Evolutionary conservation across 2,888 invertebrate species (phyloP), one percentile per base, ranked within the genome.

Genomic region (Gisinianus flammeolus): DNA sequence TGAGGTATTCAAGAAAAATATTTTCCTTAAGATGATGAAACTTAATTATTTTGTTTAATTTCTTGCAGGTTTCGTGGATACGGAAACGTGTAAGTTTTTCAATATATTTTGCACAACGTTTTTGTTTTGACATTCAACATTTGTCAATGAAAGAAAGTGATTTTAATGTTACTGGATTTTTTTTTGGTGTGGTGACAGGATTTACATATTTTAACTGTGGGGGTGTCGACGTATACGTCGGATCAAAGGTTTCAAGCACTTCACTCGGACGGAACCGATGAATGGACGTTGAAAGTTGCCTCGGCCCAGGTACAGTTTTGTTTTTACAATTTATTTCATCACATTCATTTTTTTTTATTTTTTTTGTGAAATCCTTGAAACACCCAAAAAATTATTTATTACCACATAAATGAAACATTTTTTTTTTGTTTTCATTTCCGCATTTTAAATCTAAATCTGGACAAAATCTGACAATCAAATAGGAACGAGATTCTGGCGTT

Each of bases 121-220:
- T n/a, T n/a, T n/a, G n/a, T n/a, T n/a, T n/a, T n/a, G n/a, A n/a
- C n/a, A n/a, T n/a, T n/a, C n/a, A n/a, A n/a, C n/a, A n/a, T n/a
- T n/a, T n/a, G n/a, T 44, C 19, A 19, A 44, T 44, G 44, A 44
- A 44, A 44, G 19, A 44, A 2, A 44, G 19, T 44, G 44, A 1
- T 44, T 44, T 44, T 44, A 44, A 44, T 6, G 6, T 16, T 6
- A 44, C 44, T 2, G 2, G 2, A n/a, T n/a, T 44, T 12, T 2
- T 44, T 44, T 2, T 44, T 2, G 12, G 19, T 44, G 12, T 44
- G 44, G 12, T 44, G 12, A 1, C 44, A 44, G 26, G 94, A 94
- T 86, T 89, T 94, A 58, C 94, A 94, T 89, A 91, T 92, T 83
- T 88, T 92, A 69, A 92, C 92, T 24, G 92, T 92, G 28, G 92